phyloP scores from a whole-genome alignment of 2,113 vertebrate species.

The Pipra filicauda region DNA sequence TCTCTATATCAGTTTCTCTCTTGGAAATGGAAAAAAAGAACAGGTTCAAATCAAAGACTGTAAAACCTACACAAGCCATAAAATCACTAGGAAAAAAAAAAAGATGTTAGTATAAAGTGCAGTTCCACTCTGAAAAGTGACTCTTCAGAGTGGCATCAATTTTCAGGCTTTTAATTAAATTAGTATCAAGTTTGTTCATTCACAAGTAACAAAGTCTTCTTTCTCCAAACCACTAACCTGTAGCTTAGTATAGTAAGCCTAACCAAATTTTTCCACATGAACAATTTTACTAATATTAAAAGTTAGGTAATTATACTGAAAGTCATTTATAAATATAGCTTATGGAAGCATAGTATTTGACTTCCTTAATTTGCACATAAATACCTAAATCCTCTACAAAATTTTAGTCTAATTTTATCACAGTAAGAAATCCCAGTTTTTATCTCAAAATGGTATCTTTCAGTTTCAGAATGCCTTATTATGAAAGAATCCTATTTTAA shows the following conservation, averaged over 20 bases:
- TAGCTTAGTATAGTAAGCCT: neutral
- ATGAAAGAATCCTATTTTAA: neutral
- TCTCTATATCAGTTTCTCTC: neutral
- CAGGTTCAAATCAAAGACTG: neutral
- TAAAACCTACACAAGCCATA: neutral
- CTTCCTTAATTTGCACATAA: neutral
- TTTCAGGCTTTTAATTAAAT: conserved; percentile 45
- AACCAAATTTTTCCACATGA: neutral
- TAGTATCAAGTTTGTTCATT: conserved; percentile 7
- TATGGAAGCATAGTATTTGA: neutral
- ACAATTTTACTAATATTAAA: neutral
- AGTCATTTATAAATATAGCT: neutral
- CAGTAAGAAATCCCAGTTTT: neutral
- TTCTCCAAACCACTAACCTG: neutral
- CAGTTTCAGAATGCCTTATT: neutral
- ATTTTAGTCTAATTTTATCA: neutral
- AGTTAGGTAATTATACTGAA: neutral
- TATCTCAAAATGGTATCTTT: neutral
- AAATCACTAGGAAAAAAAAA: neutral
- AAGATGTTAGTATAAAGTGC: neutral
- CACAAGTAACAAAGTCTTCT: conserved; percentile 35
- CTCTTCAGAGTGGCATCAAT: neutral
- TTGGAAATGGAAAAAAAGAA: neutral
- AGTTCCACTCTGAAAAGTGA: conserved; percentile 34
- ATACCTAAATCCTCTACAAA: neutral